phyloP scores from a whole-genome alignment of 2,113 vertebrate species.

The Typhlomys cinereus region DNA sequence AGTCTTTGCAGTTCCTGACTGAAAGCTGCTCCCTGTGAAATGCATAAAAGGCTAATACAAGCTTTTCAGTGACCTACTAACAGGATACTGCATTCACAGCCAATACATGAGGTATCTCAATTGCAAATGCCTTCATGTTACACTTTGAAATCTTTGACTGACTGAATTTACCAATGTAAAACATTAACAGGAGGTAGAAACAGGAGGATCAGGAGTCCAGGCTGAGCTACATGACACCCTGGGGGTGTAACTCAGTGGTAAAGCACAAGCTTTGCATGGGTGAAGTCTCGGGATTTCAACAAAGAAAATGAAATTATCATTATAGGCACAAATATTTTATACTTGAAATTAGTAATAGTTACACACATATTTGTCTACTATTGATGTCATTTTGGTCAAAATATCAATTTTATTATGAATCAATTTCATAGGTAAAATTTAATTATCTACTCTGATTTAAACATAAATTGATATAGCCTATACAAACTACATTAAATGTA shows the following conservation, averaged over 20 bases:
- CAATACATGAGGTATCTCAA: not conserved
- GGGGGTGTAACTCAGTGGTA: not conserved
- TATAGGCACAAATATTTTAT: not conserved
- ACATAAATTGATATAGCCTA: not conserved
- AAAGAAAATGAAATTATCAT: not conserved
- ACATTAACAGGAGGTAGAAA: not conserved
- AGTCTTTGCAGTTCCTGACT: not conserved
- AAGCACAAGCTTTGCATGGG: not conserved
- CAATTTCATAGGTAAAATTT: not conserved
- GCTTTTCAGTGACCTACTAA: not conserved
- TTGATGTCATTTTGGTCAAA: conserved; percentile 43
- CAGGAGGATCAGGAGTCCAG: not conserved
- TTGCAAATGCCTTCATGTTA: not conserved
- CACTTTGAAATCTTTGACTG: conserved; percentile 7
- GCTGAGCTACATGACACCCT: not conserved
- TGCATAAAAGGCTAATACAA: not conserved
- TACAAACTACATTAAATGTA: not conserved
- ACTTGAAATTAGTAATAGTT: no score
- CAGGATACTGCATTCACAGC: not conserved
- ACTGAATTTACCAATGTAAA: not conserved
- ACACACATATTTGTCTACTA: not conserved
- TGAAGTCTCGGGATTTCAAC: not conserved
- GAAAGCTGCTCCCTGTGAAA: not conserved
- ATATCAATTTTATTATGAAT: conserved; percentile 11
- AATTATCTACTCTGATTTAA: not conserved